Evolutionary conservation across 2,888 invertebrate species (phyloP).

Genomic region (Rhamphomyia laevipes): DNA sequence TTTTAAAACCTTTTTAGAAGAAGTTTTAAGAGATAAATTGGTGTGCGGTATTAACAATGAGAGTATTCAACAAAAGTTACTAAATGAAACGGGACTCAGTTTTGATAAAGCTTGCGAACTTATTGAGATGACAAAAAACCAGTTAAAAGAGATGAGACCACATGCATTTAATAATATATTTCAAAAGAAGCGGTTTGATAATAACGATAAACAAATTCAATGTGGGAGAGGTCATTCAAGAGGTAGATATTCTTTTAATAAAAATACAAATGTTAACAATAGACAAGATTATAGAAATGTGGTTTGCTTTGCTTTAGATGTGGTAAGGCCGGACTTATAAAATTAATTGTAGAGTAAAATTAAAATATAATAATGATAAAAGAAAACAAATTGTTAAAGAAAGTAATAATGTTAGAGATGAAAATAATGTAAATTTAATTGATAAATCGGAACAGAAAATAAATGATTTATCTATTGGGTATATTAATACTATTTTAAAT

Average conservation of each 20-base stretch:
- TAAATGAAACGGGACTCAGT: conserved; percentile 6
- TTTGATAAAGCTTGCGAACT: conserved; percentile 10
- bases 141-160: conserved; percentile 9
- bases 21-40: conserved; percentile 5
- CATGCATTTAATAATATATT: conserved; percentile 5
- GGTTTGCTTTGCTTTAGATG: conserved; percentile 1
- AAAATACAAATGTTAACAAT: conserved; percentile 6
- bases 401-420: neutral
- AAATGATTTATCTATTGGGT: conserved; percentile 11
- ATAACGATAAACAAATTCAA: neutral
- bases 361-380: conserved; percentile 14
- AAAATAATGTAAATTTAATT: neutral
- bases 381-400: conserved; percentile 5
- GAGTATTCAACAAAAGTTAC: conserved; percentile 4
- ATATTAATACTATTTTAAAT: no score
- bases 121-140: neutral
- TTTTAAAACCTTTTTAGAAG: conserved; percentile 4
- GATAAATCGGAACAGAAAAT: conserved; percentile 13
- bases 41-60: conserved; percentile 7
- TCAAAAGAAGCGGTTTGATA: neutral
- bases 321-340: conserved; percentile 12
- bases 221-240: neutral
- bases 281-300: neutral
- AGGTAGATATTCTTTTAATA: conserved; percentile 7
- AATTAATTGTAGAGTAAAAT: conserved; percentile 18